Evolutionary conservation across 1,140 invertebrate genomes (phyloP), one percentile per base, ranked within the genome.

Genomic region (Anoplolepis gracilipes): DNA sequence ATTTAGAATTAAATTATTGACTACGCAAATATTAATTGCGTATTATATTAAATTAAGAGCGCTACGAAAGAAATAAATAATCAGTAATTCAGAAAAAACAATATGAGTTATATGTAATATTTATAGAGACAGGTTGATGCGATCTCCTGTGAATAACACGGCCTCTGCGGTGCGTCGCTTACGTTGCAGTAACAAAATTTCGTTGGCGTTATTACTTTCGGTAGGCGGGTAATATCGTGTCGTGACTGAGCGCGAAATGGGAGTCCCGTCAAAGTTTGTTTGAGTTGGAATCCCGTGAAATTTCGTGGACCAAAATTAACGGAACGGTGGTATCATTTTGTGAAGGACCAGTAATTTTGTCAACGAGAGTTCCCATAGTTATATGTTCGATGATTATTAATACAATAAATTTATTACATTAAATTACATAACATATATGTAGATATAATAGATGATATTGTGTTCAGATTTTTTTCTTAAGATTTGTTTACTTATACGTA

Each of bases 291-390:
- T 77, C 55, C 53, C 65, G 73, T 86, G 76, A 81, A 89, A 89
- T 89, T 89, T 89, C 87, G 53, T 61, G 55, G 59, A 49, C 28
- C 46, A 59, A 89, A 84, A 87, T 89, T 86, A 89, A 87, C 84
- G 84, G 77, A 75, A 87, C 84, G 87, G 72, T 46, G 59, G 67
- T 88, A 84, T 77, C 87, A 72, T 86, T 88, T 86, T 84, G 62
- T 65, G 53, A 77, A 84, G 39, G 42, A 22, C 28, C 46, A 61
- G 62, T 62, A 82, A 88, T 89, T 88, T 82, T 49, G 42, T 28
- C 75, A 62, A 62, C 53, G 39, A 46, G 28, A 33, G 62, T 55
- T 85, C 85, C 65, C 59, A 67, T 55, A 19, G 75, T 70, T 61
- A 42, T 42, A 25, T 30, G 76, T 33, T 73, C 39, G 2, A 33